phyloP scores from a whole-genome alignment of 2,113 vertebrate species.

The Lasiurus borealis region DNA sequence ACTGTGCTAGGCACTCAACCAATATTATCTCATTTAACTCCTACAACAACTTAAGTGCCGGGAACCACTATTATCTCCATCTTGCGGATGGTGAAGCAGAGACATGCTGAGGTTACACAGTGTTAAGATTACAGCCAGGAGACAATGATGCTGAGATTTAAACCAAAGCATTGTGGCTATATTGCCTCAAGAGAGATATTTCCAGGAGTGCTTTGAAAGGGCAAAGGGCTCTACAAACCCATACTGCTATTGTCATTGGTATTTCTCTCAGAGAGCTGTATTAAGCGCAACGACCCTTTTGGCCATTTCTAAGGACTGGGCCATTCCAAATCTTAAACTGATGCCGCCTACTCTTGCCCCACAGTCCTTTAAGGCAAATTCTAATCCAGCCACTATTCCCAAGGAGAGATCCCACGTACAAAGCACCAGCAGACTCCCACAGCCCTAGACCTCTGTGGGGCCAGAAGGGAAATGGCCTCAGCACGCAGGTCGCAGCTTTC shows the following conservation, averaged over 20 bases:
- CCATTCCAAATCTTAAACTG: background rate
- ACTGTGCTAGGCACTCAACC: background rate
- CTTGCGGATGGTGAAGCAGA: background rate
- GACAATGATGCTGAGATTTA: background rate
- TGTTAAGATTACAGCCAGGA: conserved; percentile 15
- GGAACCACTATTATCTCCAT: background rate
- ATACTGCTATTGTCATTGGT: background rate
- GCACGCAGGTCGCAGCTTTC: background rate
- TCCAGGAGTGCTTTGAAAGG: background rate
- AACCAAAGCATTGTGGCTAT: background rate
- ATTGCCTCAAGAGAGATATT: background rate
- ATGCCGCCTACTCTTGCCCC: background rate
- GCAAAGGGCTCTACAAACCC: background rate
- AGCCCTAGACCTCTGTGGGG: background rate
- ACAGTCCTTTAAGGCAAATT: background rate
- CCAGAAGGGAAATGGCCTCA: background rate
- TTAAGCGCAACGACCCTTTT: background rate
- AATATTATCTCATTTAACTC: background rate
- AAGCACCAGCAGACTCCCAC: background rate
- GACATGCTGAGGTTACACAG: background rate
- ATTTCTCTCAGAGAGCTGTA: background rate
- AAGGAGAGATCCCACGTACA: background rate
- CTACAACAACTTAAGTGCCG: background rate
- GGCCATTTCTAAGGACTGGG: background rate
- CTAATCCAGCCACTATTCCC: background rate